phyloP scores from a whole-genome alignment of 2,888 invertebrate genomes.

The Melangyna quadrimaculata region DNA sequence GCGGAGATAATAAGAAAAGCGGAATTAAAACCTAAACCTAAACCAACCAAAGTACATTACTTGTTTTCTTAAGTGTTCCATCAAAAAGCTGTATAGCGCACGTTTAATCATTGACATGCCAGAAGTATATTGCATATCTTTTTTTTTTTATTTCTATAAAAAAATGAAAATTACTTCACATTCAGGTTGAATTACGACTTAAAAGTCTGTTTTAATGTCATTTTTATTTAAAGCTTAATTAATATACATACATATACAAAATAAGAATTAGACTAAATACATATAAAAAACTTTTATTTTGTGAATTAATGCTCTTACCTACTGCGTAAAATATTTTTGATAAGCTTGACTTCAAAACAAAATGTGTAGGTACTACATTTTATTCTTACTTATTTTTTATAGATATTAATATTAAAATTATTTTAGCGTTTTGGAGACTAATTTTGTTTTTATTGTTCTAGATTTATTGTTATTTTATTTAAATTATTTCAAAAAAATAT shows the following conservation, averaged over 20 bases:
- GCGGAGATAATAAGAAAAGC: neutral
- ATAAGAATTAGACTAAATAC: neutral
- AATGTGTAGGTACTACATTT: no score
- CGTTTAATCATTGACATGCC: neutral
- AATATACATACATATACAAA: neutral
- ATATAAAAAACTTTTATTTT: neutral
- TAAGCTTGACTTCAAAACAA: no score
- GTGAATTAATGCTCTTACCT: neutral
- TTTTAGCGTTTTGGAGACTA: no score
- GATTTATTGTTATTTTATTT: no score
- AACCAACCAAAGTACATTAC: slow-evolving; percentile 1
- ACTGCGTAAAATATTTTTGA: no score
- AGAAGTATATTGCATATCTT: neutral
- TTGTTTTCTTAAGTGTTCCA: slow-evolving; percentile 16
- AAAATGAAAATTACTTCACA: neutral
- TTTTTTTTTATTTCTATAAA: neutral
- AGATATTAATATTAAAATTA: no score
- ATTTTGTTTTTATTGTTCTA: no score
- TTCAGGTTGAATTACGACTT: neutral
- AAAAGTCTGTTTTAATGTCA: neutral
- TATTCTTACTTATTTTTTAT: no score
- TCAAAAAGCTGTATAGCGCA: neutral
- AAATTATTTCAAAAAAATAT: no score
- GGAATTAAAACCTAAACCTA: slow-evolving; percentile 17
- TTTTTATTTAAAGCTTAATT: neutral